Evolutionary conservation across 2,888 invertebrate genomes (phyloP).

Genomic region (Ectemnius lituratus): DNA sequence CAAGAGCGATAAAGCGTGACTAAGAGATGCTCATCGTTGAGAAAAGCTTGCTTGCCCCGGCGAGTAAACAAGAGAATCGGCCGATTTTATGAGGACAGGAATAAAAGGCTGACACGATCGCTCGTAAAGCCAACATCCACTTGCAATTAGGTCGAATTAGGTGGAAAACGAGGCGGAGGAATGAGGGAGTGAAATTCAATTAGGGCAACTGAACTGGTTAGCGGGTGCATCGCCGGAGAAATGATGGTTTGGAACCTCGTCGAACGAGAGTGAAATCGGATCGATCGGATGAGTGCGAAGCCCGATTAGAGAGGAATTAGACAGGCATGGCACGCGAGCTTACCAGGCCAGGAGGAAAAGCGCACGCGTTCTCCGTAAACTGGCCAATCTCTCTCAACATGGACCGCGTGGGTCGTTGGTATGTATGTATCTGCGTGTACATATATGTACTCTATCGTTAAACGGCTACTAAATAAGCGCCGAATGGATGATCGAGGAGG

Average conservation of each 20-base stretch:
- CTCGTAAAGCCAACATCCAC: background rate
- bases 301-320: slow-evolving; percentile 41
- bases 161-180: slow-evolving; percentile 40
- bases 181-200: slow-evolving; percentile 53
- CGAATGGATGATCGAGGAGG: slow-evolving; percentile 32
- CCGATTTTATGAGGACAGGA: too few species aligned
- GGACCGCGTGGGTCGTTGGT: slow-evolving; percentile 13
- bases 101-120: too few species aligned
- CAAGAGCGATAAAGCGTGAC: background rate
- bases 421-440: too few species aligned
- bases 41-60: too few species aligned
- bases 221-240: background rate
- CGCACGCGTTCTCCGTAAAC: background rate
- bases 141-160: slow-evolving; percentile 56
- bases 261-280: slow-evolving; percentile 47
- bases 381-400: slow-evolving; percentile 4
- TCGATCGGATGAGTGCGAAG: slow-evolving; percentile 40
- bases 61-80: too few species aligned
- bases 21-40: too few species aligned
- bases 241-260: too few species aligned
- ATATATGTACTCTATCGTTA: too few species aligned
- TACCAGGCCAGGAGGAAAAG: background rate
- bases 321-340: background rate
- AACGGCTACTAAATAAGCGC: slow-evolving; percentile 23
- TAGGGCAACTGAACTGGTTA: slow-evolving; percentile 49